Base-by-base conservation (phyloP, 2,888 invertebrate species). In the Stegana nigrithorax region DNA sequence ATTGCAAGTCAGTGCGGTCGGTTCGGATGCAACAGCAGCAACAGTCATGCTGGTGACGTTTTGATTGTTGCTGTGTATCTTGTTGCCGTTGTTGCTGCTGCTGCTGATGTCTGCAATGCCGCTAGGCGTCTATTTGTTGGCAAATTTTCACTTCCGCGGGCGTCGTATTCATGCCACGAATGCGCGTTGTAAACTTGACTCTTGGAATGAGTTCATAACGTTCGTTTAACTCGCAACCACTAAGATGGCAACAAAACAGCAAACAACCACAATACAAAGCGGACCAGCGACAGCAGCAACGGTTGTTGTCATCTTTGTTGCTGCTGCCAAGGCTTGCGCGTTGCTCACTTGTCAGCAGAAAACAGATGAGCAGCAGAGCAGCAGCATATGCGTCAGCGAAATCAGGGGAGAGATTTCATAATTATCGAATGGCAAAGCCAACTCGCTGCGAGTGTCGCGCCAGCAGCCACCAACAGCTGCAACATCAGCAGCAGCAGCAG, bases 191-290 rank as follows among this genome's bases (percentile, higher is more conserved):
- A 72, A 73, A 77, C 73, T 75, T 77, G 75, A 75, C 73, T 75
- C 73, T 69, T 58, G 66, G 68, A 75, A 73, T 75, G 78, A 75
- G 75, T 75, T 75, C 74, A 75, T 73, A 73, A 68, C 75, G 76
- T 70, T 78, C 75, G 64, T 65, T 68, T 70, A 69, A 69, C 69
- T 66, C 44, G 14, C 23, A 21, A 6, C 39, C 36, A n/a, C n/a
- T n/a, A n/a, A n/a, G n/a, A 12, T 32, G 29, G 17, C 29, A 25
- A 17, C 17, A 17, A 42, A 42, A 42, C 14, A 39, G 17, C n/a
- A 42, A 39, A 4, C 10, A 39, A 39, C 4, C 2, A n/a, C n/a
- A 42, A 42, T 12, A 42, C n/a, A 14, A 10, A 42, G n/a, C 39
- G n/a, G 36, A 36, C 10, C 32, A 47, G 36, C 45, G 32, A 36